phyloP scores from a whole-genome alignment of 2,113 vertebrate species.

The Orthonyx spaldingii region DNA sequence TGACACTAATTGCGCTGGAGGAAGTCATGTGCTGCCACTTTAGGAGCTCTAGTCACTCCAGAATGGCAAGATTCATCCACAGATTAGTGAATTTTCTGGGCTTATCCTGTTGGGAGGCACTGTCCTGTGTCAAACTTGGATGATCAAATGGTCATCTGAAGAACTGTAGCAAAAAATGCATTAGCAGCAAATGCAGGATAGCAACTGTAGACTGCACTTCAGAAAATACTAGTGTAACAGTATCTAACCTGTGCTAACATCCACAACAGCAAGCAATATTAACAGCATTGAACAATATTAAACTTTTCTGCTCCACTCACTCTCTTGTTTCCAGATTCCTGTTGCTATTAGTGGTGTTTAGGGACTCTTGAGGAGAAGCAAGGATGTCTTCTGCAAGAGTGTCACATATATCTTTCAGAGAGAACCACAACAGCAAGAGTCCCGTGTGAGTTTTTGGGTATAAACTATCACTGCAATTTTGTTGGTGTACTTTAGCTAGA shows the following conservation, averaged over 20 bases:
- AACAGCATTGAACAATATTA: background rate
- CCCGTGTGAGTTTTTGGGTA: background rate
- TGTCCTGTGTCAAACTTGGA: background rate
- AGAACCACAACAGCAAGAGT: background rate
- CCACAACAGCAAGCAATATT: background rate
- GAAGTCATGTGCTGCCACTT: background rate
- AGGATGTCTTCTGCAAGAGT: background rate
- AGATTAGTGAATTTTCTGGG: background rate
- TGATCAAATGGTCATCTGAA: background rate
- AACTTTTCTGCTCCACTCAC: background rate
- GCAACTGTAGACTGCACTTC: background rate
- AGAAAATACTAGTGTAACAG: background rate
- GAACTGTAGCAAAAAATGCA: background rate
- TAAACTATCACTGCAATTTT: background rate
- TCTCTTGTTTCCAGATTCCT: background rate
- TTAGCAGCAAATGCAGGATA: background rate
- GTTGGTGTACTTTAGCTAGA: background rate
- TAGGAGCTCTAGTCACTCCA: background rate
- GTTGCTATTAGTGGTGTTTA: background rate
- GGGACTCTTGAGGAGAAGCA: background rate
- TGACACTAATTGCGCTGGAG: fast-evolving
- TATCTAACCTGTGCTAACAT: background rate
- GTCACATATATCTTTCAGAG: background rate
- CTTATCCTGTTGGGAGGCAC: background rate
- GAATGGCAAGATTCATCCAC: background rate